Evolutionary conservation across 2,888 invertebrate genomes (phyloP).

Genomic region (Acleris literana): DNA sequence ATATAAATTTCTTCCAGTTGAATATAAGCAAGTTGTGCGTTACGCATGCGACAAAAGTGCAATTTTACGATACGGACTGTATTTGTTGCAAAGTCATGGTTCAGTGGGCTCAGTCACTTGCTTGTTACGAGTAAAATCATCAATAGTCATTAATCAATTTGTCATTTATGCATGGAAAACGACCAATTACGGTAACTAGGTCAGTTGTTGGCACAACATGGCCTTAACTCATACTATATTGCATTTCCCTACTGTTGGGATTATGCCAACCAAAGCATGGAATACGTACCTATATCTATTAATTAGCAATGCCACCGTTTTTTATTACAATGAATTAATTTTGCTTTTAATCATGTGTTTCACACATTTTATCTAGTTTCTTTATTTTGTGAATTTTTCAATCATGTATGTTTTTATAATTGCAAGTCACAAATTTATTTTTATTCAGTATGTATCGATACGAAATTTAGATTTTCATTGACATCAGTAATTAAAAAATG

Average conservation of each 20-base stretch:
- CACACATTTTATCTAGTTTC: slow-evolving; percentile 37
- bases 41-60: too few relatives aligned
- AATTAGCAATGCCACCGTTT: slow-evolving; percentile 23
- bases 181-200: too few relatives aligned
- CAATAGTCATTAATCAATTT: too few relatives aligned
- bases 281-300: slow-evolving; percentile 20
- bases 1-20: too few relatives aligned
- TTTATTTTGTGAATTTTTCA: slow-evolving; percentile 32
- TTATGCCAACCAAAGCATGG: neutral
- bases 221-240: neutral
- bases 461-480: slow-evolving; percentile 22
- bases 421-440: slow-evolving; percentile 32
- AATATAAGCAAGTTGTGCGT: too few relatives aligned
- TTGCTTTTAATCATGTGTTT: slow-evolving; percentile 40
- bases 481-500: slow-evolving; percentile 33
- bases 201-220: too few relatives aligned
- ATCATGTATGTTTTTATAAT: slow-evolving; percentile 32
- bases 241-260: neutral
- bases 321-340: slow-evolving; percentile 37
- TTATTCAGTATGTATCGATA: slow-evolving; percentile 21
- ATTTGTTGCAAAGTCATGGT: too few relatives aligned
- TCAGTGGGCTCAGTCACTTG: too few relatives aligned
- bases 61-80: too few relatives aligned
- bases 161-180: too few relatives aligned
- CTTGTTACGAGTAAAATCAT: too few relatives aligned